These are phyloP conservation scores for Vannuccia rotundouncinata DNA, from an alignment of 2,888 invertebrate species.

Conservation along the genomic window DNA sequence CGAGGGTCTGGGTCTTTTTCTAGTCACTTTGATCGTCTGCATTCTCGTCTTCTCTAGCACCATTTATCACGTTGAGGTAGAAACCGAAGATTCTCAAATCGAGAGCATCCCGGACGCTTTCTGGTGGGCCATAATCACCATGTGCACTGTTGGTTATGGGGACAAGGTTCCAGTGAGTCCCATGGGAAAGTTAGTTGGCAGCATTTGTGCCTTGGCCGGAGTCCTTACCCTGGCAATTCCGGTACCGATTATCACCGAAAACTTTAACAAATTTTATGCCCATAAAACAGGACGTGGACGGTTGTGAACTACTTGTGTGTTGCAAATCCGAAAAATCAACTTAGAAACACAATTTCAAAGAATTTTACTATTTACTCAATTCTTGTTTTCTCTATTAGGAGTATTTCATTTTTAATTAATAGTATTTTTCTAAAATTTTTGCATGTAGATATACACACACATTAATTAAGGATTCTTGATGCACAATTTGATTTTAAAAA, in stretches of 20 bases:
- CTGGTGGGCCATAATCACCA: constrained; percentile 57
- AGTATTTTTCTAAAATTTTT: too few species aligned
- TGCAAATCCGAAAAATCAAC: too few species aligned
- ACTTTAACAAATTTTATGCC: constrained; percentile 55
- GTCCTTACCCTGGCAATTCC: constrained; percentile 55
- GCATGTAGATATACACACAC: too few species aligned
- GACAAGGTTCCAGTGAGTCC: constrained; percentile 53
- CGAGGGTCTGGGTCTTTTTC: constrained; percentile 57
- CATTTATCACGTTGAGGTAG: constrained; percentile 59
- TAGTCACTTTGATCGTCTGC: constrained; percentile 58
- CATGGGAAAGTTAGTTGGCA: constrained; percentile 53
- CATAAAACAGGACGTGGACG: constrained; percentile 42
- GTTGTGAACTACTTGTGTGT: too few species aligned
- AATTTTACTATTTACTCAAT: too few species aligned
- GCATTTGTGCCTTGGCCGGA: constrained; percentile 53
- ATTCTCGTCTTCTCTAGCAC: constrained; percentile 58
- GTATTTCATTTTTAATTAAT: too few species aligned
- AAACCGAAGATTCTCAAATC: constrained; percentile 51
- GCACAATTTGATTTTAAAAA: too few species aligned
- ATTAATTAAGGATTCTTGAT: too few species aligned
- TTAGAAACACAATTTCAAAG: too few species aligned
- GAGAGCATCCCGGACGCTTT: constrained; percentile 56
- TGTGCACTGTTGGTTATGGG: constrained; percentile 56
- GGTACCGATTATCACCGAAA: constrained; percentile 54
- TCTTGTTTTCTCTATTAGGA: too few species aligned